Evolutionary conservation across 1,140 invertebrate species (phyloP), one percentile per base, ranked within the genome.

Genomic region (Ceratosolen solmsi): DNA sequence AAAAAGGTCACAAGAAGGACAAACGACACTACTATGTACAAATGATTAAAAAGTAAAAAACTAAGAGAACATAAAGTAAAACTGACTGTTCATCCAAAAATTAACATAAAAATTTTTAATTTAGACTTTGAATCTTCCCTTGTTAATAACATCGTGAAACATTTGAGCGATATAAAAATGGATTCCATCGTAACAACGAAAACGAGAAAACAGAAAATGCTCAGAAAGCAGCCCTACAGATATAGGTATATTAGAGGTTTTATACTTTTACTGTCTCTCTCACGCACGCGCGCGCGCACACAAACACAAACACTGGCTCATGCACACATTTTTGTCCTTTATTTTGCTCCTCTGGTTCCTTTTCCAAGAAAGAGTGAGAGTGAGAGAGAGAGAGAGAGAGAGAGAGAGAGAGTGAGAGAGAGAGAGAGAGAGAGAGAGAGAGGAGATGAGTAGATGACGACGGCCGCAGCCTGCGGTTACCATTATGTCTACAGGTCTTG

Each of bases 401-500:
- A 80, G 70, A 33, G 63, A 76, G 72, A 58, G 72, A 38, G 76
- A 63, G 71, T 56, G 36, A 54, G 20, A 46, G 11, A 22, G 38
- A 25, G 36, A 22, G 65, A 51, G 54, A 27, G n/a, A 49, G 33
- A 46, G 38, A 41, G 78, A 46, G 56, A 56, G 49, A 71, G 75
- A 83, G 80, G 46, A 33, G 36, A 33, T n/a, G n/a, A 27, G 60
- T 38, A 80, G 68, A 82, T 72, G 79, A 74, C 83, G 87, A 86
- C 84, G 80, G 84, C 80, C 84, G 83, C 80, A 80, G 84, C 79
- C 84, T 73, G 49, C 86, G 87, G 87, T 89, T 88, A 88, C 87
- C 88, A 90, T 90, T 90, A 90, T 89, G 89, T 90, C 89, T 87
- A 88, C 87, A 90, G 87, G 87, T 89, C 89, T 91, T 90, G 89